Percentiles rank a stretch among this genome's conserved stretches.
phyloP scores from a whole-genome alignment of 2,113 vertebrate genomes.

The Dromaius novaehollandiae region DNA sequence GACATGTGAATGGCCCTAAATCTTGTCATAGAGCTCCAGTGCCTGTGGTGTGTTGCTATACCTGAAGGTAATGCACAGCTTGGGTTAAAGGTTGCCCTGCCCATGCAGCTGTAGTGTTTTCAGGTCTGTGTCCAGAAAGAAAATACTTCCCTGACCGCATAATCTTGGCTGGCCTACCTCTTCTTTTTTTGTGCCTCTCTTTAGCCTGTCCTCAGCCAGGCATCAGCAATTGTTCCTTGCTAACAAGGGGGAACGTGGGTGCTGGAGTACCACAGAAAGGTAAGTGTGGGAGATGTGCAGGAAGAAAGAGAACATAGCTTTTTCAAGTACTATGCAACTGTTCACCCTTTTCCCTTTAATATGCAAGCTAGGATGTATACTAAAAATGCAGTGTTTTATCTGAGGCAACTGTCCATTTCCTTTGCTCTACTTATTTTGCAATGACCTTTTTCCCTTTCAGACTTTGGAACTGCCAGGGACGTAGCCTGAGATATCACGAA shows the following conservation, averaged over 20 bases:
- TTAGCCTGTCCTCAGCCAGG: neutral
- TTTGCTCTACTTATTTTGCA: neutral
- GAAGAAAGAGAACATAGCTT: neutral
- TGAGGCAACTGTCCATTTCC: neutral
- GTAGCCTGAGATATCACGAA: neutral
- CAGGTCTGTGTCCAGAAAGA: neutral
- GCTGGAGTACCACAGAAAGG: neutral
- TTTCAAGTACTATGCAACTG: neutral
- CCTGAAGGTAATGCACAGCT: neutral
- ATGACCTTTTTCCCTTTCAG: neutral
- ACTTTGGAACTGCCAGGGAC: neutral
- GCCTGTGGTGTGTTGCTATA: neutral
- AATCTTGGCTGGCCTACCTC: neutral
- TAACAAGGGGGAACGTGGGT: neutral
- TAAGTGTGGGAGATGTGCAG: neutral
- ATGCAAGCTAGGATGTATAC: neutral
- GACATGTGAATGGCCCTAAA: neutral
- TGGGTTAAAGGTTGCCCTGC: neutral
- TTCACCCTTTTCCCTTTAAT: neutral
- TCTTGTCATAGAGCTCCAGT: accelerated
- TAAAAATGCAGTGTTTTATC: neutral
- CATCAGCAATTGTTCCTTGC: neutral
- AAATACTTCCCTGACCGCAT: neutral
- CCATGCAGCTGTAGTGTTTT: neutral
- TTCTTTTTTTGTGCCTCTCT: neutral